Percentiles rank a stretch among this genome's conserved stretches.
These are phyloP conservation scores for Adela reaumurella DNA, from an alignment of 2,888 invertebrate species.

Conservation along the genomic window DNA sequence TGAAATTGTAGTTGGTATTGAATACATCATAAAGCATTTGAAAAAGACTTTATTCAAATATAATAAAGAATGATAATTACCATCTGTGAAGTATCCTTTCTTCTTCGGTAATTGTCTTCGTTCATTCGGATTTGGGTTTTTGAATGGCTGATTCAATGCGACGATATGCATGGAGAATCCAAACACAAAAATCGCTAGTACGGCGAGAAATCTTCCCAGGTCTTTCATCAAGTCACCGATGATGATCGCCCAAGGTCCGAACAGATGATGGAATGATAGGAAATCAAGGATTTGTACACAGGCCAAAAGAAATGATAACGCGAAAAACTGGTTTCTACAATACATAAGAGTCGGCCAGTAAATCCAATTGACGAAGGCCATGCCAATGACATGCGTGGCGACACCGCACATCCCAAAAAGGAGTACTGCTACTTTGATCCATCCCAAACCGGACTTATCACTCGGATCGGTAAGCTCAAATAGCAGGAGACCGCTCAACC, in stretches of 20 bases:
- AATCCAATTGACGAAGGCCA: slow-evolving; percentile 62
- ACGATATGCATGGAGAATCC: slow-evolving; percentile 98
- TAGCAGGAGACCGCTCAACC: slow-evolving; percentile 90
- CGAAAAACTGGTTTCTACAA: slow-evolving; percentile 95
- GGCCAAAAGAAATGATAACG: slow-evolving; percentile 89
- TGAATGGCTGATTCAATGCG: slow-evolving; percentile 92
- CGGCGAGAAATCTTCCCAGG: slow-evolving; percentile 93
- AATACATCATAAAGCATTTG: too few relatives aligned
- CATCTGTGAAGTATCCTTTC: slow-evolving; percentile 66
- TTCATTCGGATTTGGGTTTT: too few relatives aligned
- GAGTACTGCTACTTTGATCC: slow-evolving; percentile 84
- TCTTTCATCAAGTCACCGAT: slow-evolving; percentile 94
- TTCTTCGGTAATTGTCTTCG: slow-evolving; percentile 48
- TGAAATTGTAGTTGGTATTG: background rate
- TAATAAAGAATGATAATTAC: slow-evolving; percentile 43
- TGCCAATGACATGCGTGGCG: slow-evolving; percentile 80
- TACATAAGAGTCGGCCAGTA: slow-evolving; percentile 89
- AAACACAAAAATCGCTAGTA: slow-evolving; percentile 95
- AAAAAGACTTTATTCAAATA: too few relatives aligned
- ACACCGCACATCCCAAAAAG: slow-evolving; percentile 89
- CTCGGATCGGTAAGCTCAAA: slow-evolving; percentile 97
- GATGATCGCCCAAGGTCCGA: slow-evolving; percentile 99
- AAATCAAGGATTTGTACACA: slow-evolving; percentile 98
- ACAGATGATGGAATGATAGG: slow-evolving; percentile 96
- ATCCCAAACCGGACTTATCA: slow-evolving; percentile 94